Percentiles rank a stretch among this genome's conserved stretches.
Evolutionary conservation across 2,797 vertebrate genomes (phyloP).

Genomic region (Chelonia mydas): DNA sequence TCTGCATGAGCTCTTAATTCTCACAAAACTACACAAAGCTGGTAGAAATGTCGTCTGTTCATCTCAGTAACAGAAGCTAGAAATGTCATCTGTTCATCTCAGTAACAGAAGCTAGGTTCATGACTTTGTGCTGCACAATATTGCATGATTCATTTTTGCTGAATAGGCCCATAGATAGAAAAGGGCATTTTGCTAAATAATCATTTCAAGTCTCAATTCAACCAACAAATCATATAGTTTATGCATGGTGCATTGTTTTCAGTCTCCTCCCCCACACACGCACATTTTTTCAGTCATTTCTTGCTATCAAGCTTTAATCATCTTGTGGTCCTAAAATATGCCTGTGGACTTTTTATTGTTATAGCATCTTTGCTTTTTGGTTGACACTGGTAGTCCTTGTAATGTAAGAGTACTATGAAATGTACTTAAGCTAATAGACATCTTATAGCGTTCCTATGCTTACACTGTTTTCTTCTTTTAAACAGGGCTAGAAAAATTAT

Average conservation of each 20-base stretch:
- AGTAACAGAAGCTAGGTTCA: background rate
- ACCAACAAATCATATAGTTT: slow-evolving; percentile 66
- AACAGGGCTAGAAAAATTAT: background rate
- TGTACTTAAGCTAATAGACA: slow-evolving; percentile 11
- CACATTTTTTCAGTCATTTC: slow-evolving; percentile 3
- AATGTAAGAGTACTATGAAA: slow-evolving; percentile 46
- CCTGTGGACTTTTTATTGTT: background rate
- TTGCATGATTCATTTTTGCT: slow-evolving; percentile 77
- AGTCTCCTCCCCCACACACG: background rate
- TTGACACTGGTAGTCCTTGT: background rate
- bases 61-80: background rate
- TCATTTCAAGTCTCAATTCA: slow-evolving; percentile 70
- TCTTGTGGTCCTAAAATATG: background rate
- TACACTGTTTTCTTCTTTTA: slow-evolving; percentile 12
- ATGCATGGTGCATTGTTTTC: slow-evolving; percentile 68
- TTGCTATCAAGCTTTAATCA: slow-evolving; percentile 45
- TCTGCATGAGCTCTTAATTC: background rate
- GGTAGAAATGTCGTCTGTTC: background rate
- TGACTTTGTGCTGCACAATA: background rate
- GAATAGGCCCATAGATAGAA: slow-evolving; percentile 79
- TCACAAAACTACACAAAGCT: background rate
- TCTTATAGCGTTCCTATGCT: slow-evolving; percentile 25
- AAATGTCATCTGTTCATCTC: background rate
- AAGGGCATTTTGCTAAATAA: slow-evolving; percentile 71
- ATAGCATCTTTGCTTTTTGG: background rate